Conservation (phyloP, 2,888 invertebrate genomes). For the Eulithis prunata region DNA sequence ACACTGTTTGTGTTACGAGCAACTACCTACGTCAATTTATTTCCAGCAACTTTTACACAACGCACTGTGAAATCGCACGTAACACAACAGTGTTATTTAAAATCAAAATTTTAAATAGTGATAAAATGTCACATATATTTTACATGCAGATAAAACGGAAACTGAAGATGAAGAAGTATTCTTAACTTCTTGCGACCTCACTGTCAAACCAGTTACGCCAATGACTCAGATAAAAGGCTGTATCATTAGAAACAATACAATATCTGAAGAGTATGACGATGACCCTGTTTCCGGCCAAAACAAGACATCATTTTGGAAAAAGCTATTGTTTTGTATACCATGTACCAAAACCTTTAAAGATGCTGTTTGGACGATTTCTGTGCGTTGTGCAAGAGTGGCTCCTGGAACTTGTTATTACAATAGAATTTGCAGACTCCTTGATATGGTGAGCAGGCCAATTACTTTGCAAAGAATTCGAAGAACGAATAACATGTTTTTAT, state of each 20-base stretch:
- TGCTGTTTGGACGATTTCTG: slow-evolving; percentile 64
- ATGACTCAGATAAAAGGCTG: slow-evolving; percentile 60
- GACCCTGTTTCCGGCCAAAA: slow-evolving; percentile 30
- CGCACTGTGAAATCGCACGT: slow-evolving; percentile 52
- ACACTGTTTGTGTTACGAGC: slow-evolving; percentile 61
- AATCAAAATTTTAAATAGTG: slow-evolving; percentile 35
- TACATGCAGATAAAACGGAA: slow-evolving; percentile 52
- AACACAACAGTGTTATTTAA: slow-evolving; percentile 67
- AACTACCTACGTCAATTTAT: slow-evolving; percentile 30
- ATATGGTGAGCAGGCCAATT: slow-evolving; percentile 55
- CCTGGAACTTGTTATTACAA: slow-evolving; percentile 56
- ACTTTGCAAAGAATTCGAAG: not conserved
- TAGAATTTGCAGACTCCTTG: slow-evolving; percentile 59
- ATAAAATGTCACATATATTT: slow-evolving; percentile 31
- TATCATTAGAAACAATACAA: slow-evolving; percentile 53
- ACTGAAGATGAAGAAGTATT: slow-evolving; percentile 64
- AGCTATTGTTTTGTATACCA: slow-evolving; percentile 55
- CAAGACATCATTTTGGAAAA: slow-evolving; percentile 55
- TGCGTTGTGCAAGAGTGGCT: slow-evolving; percentile 67
- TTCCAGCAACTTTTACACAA: slow-evolving; percentile 56
- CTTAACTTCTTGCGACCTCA: slow-evolving; percentile 67
- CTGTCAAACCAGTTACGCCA: slow-evolving; percentile 48
- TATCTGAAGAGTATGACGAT: slow-evolving; percentile 48
- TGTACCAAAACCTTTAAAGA: slow-evolving; percentile 54
- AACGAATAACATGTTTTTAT: not conserved